Evolutionary conservation across 2,113 vertebrate genomes (phyloP).

Genomic region (Cyprinodon variegatus): DNA sequence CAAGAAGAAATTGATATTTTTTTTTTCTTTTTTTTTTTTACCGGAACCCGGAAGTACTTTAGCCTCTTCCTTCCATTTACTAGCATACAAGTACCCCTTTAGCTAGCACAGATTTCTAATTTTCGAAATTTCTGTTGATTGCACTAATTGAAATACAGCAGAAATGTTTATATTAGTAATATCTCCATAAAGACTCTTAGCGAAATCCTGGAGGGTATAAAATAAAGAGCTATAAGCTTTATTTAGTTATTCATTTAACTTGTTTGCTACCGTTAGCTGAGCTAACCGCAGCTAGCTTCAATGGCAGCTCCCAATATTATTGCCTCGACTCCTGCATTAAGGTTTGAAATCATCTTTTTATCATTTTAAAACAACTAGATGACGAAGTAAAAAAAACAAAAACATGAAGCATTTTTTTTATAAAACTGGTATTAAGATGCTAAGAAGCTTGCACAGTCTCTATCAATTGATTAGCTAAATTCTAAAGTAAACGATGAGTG

Average conservation of each 20-base stretch:
- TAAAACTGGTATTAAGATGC: neutral
- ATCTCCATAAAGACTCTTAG: neutral
- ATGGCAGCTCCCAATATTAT: constrained; percentile 50
- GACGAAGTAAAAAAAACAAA: neutral
- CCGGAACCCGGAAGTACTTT: too few relatives aligned
- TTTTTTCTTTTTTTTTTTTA: too few relatives aligned
- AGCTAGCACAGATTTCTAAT: neutral
- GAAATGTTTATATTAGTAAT: neutral
- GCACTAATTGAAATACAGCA: neutral
- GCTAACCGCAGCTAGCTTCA: constrained; percentile 16
- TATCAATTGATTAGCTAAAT: too few relatives aligned
- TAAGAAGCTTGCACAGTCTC: too few relatives aligned
- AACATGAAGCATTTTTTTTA: neutral
- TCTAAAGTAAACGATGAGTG: too few relatives aligned
- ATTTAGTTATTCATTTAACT: neutral
- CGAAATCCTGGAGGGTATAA: neutral
- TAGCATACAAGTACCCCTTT: neutral
- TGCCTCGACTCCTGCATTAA: constrained; percentile 40
- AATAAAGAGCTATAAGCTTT: neutral
- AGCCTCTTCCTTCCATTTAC: too few relatives aligned
- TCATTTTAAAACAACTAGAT: neutral
- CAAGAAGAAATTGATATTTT: neutral
- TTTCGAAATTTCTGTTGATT: neutral
- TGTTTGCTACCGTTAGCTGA: constrained; percentile 3
- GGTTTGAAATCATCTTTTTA: constrained; percentile 25